These are phyloP conservation scores for Mastomys natalensis DNA, from an alignment of 2,113 vertebrate species.

Conservation along the genomic window DNA sequence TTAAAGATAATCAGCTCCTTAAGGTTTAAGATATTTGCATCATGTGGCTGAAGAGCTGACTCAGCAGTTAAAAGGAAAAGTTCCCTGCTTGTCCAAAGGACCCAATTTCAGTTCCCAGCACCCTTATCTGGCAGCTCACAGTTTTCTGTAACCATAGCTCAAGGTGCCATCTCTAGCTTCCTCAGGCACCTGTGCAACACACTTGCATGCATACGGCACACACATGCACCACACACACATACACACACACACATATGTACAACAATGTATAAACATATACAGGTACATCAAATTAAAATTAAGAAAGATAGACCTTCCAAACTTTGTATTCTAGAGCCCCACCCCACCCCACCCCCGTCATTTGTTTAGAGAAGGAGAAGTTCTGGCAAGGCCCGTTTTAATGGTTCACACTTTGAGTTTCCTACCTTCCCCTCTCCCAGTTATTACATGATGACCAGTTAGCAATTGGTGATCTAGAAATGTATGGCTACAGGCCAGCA, in stretches of 20 bases:
- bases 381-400: background rate
- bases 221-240: background rate
- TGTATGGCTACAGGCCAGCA: background rate
- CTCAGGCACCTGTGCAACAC: background rate
- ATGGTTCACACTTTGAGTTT: background rate
- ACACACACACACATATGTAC: background rate
- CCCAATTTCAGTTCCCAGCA: background rate
- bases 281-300: background rate
- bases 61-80: background rate
- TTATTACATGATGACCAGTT: background rate
- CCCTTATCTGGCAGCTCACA: background rate
- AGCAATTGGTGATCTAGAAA: background rate
- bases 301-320: background rate
- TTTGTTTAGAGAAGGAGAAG: background rate
- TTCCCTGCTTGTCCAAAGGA: background rate
- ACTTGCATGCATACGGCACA: too few relatives aligned
- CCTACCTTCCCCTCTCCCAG: background rate
- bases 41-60: background rate
- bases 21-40: background rate
- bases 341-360: too few relatives aligned
- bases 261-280: background rate
- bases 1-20: background rate
- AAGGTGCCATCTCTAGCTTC: background rate
- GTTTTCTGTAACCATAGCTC: background rate
- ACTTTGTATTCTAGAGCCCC: background rate